Conservation (phyloP, 2,113 vertebrate genomes). For the Pampusana beccarii region DNA sequence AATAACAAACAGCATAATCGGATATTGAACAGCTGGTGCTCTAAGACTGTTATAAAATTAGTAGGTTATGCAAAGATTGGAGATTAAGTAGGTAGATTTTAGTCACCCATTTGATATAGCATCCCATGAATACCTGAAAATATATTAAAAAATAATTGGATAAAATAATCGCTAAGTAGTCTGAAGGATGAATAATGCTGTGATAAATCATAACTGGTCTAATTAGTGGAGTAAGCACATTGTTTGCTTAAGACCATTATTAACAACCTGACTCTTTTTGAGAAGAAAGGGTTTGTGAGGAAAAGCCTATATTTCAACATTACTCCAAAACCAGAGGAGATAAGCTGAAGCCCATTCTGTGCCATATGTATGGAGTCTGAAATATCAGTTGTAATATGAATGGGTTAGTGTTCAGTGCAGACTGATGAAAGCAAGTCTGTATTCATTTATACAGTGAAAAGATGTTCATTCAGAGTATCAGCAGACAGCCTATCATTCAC, state of each 20-base stretch:
- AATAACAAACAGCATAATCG: neutral
- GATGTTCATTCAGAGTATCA: neutral
- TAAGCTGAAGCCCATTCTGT: neutral
- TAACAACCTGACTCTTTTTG: neutral
- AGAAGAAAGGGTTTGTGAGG: neutral
- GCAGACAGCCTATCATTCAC: neutral
- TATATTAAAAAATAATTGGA: neutral
- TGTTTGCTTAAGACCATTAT: neutral
- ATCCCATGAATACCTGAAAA: neutral
- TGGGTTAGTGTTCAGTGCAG: neutral
- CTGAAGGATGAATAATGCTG: neutral
- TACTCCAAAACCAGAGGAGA: neutral
- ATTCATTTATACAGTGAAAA: neutral
- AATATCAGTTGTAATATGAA: neutral
- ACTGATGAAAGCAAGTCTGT: neutral
- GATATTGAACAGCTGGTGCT: neutral
- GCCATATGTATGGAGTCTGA: neutral
- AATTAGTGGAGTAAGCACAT: neutral
- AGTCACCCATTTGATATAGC: neutral
- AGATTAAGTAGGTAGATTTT: neutral
- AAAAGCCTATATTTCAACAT: neutral
- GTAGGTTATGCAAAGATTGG: neutral
- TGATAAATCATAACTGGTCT: neutral
- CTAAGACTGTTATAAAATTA: neutral
- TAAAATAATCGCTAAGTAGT: neutral